phyloP scores from a whole-genome alignment of 35 echinoderm and acorn worm genomes.

The Amphiura filiformis region DNA sequence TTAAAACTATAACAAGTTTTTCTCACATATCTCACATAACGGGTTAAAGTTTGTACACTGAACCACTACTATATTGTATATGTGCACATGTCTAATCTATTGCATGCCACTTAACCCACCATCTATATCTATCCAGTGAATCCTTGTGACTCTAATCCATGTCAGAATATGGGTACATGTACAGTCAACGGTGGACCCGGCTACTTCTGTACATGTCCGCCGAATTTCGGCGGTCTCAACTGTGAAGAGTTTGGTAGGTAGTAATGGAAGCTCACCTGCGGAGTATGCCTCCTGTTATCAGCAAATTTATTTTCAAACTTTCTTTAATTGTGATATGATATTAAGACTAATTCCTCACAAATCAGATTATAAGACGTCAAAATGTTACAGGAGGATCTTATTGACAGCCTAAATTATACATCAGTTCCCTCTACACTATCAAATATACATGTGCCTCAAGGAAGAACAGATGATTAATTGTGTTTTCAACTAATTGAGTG shows the following conservation, averaged over 20 bases:
- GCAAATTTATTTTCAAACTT: not conserved
- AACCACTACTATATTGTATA: too few species aligned
- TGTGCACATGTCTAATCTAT: too few species aligned
- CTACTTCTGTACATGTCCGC: not conserved
- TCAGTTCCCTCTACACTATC: not conserved
- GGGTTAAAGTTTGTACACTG: too few species aligned
- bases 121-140: too few species aligned
- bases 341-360: not conserved
- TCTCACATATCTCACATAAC: too few species aligned
- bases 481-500: too few species aligned
- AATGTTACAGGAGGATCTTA: not conserved
- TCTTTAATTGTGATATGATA: not conserved
- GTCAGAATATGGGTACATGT: slow-evolving; percentile 74
- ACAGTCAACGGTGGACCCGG: not conserved
- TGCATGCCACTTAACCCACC: too few species aligned
- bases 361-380: too few species aligned
- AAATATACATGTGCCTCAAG: too few species aligned
- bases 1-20: too few species aligned
- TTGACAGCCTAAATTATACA: not conserved
- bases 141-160: slow-evolving; percentile 68
- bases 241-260: not conserved
- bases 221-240: not conserved
- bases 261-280: not conserved
- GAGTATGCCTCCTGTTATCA: not conserved
- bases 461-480: too few species aligned